Percentiles rank a stretch among this genome's conserved stretches.
These are phyloP conservation scores for Frieseomelitta varia DNA, from an alignment of 1,140 invertebrate genomes.

Conservation along the genomic window DNA sequence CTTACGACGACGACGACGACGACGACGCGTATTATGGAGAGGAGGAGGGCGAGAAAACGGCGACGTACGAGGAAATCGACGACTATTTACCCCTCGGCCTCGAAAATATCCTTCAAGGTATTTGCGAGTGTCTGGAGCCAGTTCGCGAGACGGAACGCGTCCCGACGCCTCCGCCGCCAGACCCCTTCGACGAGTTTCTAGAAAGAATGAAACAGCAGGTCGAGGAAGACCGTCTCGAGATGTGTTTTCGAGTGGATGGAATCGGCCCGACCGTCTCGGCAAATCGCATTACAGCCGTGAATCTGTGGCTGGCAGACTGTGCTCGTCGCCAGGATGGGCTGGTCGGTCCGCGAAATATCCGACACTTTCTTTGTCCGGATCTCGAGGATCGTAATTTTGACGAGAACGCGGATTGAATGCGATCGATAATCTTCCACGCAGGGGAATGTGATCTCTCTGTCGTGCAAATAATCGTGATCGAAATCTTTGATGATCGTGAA, in stretches of 20 bases:
- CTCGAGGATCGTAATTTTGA: conserved; percentile 51
- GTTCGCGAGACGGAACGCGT: conserved; percentile 34
- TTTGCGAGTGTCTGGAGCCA: conserved; percentile 48
- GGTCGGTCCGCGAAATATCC: conserved; percentile 76
- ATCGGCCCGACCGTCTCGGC: conserved; percentile 73
- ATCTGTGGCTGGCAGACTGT: conserved; percentile 74
- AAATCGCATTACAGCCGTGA: conserved; percentile 68
- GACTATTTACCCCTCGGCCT: conserved; percentile 44
- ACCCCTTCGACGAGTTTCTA: conserved; percentile 67
- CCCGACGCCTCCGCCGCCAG: conserved; percentile 30
- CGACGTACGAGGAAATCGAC: conserved; percentile 7
- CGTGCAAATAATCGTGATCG: too few species aligned
- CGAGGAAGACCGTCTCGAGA: conserved; percentile 39
- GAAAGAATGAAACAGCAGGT: conserved; percentile 70
- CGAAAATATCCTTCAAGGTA: conserved; percentile 44
- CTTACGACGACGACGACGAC: not conserved
- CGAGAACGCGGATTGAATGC: not conserved
- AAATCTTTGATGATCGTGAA: too few species aligned
- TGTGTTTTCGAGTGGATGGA: conserved; percentile 66
- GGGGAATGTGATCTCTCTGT: too few species aligned
- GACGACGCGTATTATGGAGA: conserved; percentile 31
- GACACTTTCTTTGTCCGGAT: conserved; percentile 76
- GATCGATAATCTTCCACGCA: not conserved
- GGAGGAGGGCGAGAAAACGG: not conserved
- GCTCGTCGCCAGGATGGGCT: conserved; percentile 73